phyloP scores from a whole-genome alignment of 2,113 vertebrate species.

The Chloropsis cyanopogon region DNA sequence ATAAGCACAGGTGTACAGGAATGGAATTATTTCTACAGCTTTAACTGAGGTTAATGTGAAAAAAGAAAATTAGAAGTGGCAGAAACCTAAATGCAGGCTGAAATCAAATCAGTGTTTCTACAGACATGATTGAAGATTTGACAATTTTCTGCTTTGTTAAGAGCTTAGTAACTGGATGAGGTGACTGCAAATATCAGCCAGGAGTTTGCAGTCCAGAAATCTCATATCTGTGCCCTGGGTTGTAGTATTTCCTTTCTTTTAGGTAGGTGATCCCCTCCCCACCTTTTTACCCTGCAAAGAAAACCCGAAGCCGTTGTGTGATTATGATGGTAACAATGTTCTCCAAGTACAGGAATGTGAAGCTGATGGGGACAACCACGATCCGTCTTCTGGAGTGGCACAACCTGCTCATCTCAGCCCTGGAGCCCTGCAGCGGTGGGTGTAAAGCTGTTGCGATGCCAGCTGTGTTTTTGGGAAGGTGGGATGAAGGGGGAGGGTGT shows the following conservation, averaged over 20 bases:
- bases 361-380: too few relatives aligned
- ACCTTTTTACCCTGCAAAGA: not conserved
- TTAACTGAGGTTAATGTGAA: not conserved
- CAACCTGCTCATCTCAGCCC: not conserved
- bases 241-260: not conserved
- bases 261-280: not conserved
- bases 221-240: not conserved
- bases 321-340: fast-evolving
- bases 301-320: not conserved
- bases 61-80: not conserved
- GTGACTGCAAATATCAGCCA: not conserved
- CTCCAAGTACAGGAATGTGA: fast-evolving
- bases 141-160: not conserved
- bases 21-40: not conserved
- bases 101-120: not conserved
- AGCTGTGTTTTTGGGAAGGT: fast-evolving
- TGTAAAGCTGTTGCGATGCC: not conserved
- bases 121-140: fast-evolving
- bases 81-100: not conserved
- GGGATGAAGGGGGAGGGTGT: not conserved
- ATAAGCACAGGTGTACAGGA: not conserved
- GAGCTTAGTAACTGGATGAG: not conserved
- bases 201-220: not conserved
- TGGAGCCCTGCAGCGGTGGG: not conserved
- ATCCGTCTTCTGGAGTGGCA: not conserved